phyloP scores from a whole-genome alignment of 64 coral and sea anemone species.

The Pachyseris speciosa region DNA sequence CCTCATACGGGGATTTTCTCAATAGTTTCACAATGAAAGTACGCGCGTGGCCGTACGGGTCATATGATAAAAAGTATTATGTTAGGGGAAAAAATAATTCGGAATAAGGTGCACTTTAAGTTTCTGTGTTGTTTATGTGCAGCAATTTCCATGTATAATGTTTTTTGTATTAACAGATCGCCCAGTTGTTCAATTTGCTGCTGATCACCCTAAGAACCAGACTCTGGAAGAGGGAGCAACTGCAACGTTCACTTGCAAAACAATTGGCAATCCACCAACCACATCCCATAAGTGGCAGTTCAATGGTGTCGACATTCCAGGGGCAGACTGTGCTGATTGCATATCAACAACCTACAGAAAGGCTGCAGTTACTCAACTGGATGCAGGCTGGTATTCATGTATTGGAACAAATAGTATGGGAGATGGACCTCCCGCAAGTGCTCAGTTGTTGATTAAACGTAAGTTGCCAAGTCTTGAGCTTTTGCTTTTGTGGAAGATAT shows the following conservation, averaged over 20 bases:
- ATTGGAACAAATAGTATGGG: conserved; percentile 68
- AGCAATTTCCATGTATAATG: too few relatives aligned
- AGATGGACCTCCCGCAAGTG: conserved; percentile 66
- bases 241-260: conserved; percentile 71
- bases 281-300: conserved; percentile 68
- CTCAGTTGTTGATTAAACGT: conserved; percentile 79
- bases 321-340: background rate
- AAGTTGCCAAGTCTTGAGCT: too few relatives aligned
- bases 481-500: background rate
- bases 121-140: too few relatives aligned
- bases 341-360: background rate
- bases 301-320: conserved; percentile 60
- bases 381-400: conserved; percentile 78
- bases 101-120: too few relatives aligned
- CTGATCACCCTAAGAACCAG: conserved; percentile 79
- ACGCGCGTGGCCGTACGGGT: too few relatives aligned
- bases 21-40: too few relatives aligned
- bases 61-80: too few relatives aligned
- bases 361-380: background rate
- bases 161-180: conserved; percentile 69
- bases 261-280: conserved; percentile 70
- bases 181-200: conserved; percentile 72
- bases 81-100: too few relatives aligned
- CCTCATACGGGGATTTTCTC: too few relatives aligned
- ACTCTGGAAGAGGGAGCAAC: conserved; percentile 49